phyloP scores from a whole-genome alignment of 2,797 vertebrate genomes.

The Corythornis leucogaster region DNA sequence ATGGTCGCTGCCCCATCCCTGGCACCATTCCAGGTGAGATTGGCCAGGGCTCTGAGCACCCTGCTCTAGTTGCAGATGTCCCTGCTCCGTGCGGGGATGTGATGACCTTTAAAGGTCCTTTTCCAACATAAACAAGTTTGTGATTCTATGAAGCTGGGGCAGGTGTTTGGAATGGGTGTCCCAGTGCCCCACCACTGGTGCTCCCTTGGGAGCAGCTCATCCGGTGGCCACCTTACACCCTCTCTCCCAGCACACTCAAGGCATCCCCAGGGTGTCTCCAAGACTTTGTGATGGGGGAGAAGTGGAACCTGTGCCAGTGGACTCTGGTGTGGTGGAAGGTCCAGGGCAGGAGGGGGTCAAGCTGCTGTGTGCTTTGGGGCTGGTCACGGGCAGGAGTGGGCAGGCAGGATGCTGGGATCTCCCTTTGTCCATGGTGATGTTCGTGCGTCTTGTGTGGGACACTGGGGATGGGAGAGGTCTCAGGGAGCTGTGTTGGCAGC shows the following conservation, averaged over 20 bases:
- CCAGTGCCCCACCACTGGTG: accelerated
- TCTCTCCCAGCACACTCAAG: accelerated
- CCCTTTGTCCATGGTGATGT: neutral
- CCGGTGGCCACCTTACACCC: too few relatives aligned
- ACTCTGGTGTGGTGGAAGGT: accelerated
- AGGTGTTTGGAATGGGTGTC: neutral
- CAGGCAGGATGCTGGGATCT: neutral
- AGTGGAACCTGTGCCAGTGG: neutral
- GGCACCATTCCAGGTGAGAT: neutral
- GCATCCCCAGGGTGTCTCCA: neutral
- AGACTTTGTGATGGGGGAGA: neutral
- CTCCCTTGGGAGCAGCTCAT: neutral
- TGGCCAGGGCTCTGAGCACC: neutral
- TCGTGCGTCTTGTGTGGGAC: neutral
- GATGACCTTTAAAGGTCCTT: neutral
- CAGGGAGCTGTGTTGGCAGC: accelerated
- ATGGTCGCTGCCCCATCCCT: neutral
- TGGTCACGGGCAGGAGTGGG: accelerated
- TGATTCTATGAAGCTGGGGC: neutral
- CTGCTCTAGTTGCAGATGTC: neutral
- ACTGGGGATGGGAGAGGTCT: accelerated
- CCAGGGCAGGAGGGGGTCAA: neutral
- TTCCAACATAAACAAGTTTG: neutral
- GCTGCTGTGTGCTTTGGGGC: accelerated
- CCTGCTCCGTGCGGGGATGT: neutral